Evolutionary conservation across 2,113 vertebrate genomes (phyloP).

Genomic region (Entelurus aequoreus): DNA sequence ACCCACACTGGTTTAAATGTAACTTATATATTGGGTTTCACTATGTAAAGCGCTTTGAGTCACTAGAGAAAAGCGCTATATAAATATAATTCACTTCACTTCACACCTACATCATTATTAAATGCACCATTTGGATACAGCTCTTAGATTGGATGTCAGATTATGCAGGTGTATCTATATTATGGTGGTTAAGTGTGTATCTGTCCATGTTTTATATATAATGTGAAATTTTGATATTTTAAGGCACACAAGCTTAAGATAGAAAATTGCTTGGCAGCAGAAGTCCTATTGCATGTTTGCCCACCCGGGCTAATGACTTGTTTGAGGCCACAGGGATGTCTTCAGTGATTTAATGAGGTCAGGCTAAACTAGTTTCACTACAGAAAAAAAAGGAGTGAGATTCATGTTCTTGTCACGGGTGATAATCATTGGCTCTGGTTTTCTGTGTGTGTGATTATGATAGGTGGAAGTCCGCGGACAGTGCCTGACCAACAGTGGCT

Average conservation of each 20-base stretch:
- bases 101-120: too few species aligned
- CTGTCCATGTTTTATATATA: not conserved
- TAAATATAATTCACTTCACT: too few species aligned
- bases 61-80: too few species aligned
- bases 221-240: not conserved
- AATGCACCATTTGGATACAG: too few species aligned
- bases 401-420: constrained; percentile 31
- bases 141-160: not conserved
- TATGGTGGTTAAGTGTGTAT: not conserved
- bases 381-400: constrained; percentile 28
- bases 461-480: constrained; percentile 1
- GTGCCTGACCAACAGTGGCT: not conserved
- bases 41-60: too few species aligned
- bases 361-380: constrained; percentile 56
- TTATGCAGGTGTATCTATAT: not conserved
- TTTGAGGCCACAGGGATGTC: constrained; percentile 48
- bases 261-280: constrained; percentile 1
- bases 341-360: constrained; percentile 61
- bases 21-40: too few species aligned
- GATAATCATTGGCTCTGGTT: constrained; percentile 39
- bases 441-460: constrained; percentile 4
- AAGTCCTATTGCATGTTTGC: constrained; percentile 27
- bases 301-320: constrained; percentile 27
- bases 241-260: not conserved
- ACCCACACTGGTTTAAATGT: too few species aligned